Percentiles rank a stretch among this genome's conserved stretches.
Evolutionary conservation across 2,797 vertebrate species (phyloP).

Genomic region (Acanthurus tractus): DNA sequence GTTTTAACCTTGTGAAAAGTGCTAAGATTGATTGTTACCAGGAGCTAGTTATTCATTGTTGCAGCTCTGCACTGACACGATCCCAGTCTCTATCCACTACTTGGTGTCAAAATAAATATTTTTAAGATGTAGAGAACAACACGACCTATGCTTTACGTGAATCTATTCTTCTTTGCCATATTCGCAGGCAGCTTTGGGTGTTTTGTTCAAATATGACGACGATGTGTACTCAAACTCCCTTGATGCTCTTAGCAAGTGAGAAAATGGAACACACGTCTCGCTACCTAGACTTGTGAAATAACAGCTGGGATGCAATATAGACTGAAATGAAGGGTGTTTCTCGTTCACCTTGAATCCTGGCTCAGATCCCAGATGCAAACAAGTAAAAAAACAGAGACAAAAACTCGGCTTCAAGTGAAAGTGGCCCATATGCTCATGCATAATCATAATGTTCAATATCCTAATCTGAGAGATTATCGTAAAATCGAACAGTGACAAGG

Average conservation of each 20-base stretch:
- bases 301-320: constrained; percentile 78
- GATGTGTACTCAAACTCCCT: constrained; percentile 63
- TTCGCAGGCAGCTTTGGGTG: constrained; percentile 34
- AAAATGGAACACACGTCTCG: constrained; percentile 62
- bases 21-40: constrained; percentile 36
- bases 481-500: constrained; percentile 78
- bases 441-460: constrained; percentile 82
- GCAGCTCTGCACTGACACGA: constrained; percentile 12
- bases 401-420: constrained; percentile 58
- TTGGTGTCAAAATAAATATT: constrained; percentile 22
- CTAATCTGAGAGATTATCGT: constrained; percentile 83
- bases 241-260: constrained; percentile 45
- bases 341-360: constrained; percentile 81
- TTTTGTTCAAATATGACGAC: constrained; percentile 68
- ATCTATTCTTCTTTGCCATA: constrained; percentile 27
- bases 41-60: constrained; percentile 47
- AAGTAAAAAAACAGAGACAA: constrained; percentile 56
- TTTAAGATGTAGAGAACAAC: constrained; percentile 37
- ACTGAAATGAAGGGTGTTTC: constrained; percentile 71
- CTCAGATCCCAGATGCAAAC: constrained; percentile 73
- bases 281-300: constrained; percentile 67
- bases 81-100: constrained; percentile 3
- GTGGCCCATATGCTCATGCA: constrained; percentile 81
- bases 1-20: constrained; percentile 40
- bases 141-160: constrained; percentile 39